These are phyloP conservation scores for Oopsacas minuta DNA, from an alignment of 37 sponge, comb jelly and placozoan genomes.

Conservation along the genomic window DNA sequence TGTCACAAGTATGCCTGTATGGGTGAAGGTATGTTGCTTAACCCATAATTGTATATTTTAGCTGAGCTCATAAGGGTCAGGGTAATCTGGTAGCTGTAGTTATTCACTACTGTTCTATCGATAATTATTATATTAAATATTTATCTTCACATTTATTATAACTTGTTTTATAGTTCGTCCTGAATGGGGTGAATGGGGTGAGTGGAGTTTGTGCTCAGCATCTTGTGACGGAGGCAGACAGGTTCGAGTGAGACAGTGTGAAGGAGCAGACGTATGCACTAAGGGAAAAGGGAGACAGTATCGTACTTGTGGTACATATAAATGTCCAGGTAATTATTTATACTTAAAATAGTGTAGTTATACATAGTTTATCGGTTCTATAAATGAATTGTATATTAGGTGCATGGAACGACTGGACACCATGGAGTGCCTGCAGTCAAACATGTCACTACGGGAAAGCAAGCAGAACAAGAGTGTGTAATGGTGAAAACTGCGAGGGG, in stretches of 20 bases:
- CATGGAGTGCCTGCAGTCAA: not conserved
- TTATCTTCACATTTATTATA: not conserved
- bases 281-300: constrained; percentile 21
- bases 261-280: constrained; percentile 30
- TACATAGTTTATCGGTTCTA: not conserved
- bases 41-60: too few relatives aligned
- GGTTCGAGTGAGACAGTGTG: constrained; percentile 32
- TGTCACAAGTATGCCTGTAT: not conserved
- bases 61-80: too few relatives aligned
- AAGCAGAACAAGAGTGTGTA: not conserved
- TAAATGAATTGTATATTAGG: too few relatives aligned
- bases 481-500: not conserved
- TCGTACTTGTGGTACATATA: not conserved
- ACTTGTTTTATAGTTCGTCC: not conserved
- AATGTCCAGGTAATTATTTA: not conserved
- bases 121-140: not conserved
- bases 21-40: not conserved
- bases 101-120: too few relatives aligned
- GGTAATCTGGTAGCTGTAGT: too few relatives aligned
- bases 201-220: constrained; percentile 50
- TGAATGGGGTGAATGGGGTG: constrained; percentile 33
- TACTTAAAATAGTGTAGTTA: not conserved
- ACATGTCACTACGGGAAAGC: not conserved
- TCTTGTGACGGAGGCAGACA: constrained; percentile 51
- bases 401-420: constrained; percentile 9